Conservation (phyloP, 1,140 invertebrate genomes). For the Aphelinus atriplicis region DNA sequence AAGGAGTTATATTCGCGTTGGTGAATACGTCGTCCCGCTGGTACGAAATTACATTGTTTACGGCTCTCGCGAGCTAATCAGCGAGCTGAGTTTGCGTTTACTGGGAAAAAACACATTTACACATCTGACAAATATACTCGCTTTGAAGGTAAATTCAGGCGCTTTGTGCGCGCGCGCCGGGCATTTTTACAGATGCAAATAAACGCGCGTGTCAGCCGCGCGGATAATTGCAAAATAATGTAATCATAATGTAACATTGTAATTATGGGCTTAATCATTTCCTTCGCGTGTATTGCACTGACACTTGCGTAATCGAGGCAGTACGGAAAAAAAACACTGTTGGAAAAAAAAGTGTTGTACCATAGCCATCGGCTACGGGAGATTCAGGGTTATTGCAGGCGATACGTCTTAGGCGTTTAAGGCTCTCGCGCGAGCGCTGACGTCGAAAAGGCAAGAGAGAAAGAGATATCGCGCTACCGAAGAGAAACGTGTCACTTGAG, state of each 20-base stretch:
- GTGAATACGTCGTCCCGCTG: too few species aligned
- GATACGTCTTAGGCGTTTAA: background rate
- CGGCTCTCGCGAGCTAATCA: too few species aligned
- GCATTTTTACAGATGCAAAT: background rate
- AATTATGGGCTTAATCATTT: constrained; percentile 14
- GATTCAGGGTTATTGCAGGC: constrained; percentile 7
- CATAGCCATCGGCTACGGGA: background rate
- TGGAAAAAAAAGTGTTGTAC: too few species aligned
- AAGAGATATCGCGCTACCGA: too few species aligned
- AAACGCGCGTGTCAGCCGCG: background rate
- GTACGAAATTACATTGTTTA: too few species aligned
- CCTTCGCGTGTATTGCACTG: background rate
- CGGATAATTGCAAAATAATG: constrained; percentile 18
- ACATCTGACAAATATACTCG: too few species aligned
- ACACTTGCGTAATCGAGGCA: constrained; percentile 11
- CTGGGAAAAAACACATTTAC: too few species aligned
- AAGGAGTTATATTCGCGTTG: background rate
- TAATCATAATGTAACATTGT: background rate
- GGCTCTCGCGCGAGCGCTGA: background rate
- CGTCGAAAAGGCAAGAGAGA: too few species aligned
- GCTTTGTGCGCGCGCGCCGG: background rate
- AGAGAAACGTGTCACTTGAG: background rate
- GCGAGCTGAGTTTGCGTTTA: too few species aligned
- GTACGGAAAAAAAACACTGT: background rate
- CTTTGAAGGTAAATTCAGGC: too few species aligned